A percentile compares a stretch with the other conserved stretches of the same genome.
Evolutionary conservation across 2,888 invertebrate species (phyloP).

Genomic region (Caenorhabditis sp.): DNA sequence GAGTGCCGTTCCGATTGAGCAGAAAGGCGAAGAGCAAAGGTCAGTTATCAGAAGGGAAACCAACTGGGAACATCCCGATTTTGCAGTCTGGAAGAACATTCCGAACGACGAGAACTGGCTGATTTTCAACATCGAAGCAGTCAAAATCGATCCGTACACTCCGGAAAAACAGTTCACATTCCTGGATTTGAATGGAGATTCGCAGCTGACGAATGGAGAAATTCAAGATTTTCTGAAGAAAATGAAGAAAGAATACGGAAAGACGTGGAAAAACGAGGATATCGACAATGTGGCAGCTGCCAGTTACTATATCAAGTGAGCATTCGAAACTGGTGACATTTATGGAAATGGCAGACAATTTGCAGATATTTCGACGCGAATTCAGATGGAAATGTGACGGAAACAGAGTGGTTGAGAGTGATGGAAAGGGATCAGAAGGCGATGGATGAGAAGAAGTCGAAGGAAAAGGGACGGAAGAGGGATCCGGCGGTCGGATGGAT

Average conservation of each 20-base stretch:
- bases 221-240: conserved; percentile 69
- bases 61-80: neutral
- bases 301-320: conserved; percentile 79
- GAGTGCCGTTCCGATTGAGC: conserved; percentile 81
- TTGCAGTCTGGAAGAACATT: conserved; percentile 82
- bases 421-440: conserved; percentile 75
- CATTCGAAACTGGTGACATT: too few relatives aligned
- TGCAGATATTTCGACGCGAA: conserved; percentile 81
- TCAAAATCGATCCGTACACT: conserved; percentile 75
- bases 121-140: conserved; percentile 78
- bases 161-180: conserved; percentile 76
- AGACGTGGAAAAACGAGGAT: conserved; percentile 81
- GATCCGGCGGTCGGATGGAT: conserved; percentile 83
- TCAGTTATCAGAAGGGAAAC: conserved; percentile 25
- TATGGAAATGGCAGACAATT: too few relatives aligned
- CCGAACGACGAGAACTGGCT: conserved; percentile 83
- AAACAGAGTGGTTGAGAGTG: conserved; percentile 72
- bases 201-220: conserved; percentile 72
- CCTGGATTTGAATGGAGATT: conserved; percentile 80
- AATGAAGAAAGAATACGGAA: conserved; percentile 80
- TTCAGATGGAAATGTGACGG: conserved; percentile 73
- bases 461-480: conserved; percentile 73
- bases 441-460: conserved; percentile 67
- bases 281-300: conserved; percentile 80
- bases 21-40: conserved; percentile 80